phyloP scores from a whole-genome alignment of 2,888 invertebrate genomes.

The Tenthredo livida region DNA sequence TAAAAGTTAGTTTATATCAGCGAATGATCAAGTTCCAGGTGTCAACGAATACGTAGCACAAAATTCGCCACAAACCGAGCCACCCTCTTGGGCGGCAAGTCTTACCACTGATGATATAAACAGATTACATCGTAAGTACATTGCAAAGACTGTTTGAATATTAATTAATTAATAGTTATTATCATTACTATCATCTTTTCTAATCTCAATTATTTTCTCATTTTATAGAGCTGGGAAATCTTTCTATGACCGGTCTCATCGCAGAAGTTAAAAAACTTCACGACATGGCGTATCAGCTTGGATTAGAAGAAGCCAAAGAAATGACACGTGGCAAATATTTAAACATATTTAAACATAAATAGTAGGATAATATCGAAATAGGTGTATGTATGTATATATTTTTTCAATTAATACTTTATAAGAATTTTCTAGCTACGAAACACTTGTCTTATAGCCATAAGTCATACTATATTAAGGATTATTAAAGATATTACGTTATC shows the following conservation, averaged over 20 bases:
- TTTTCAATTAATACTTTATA: conserved; percentile 38
- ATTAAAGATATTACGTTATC: background rate
- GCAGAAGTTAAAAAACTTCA: conserved; percentile 96
- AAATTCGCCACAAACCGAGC: conserved; percentile 82
- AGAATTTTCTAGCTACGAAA: background rate
- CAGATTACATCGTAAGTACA: conserved; percentile 88
- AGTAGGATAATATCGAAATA: conserved; percentile 42
- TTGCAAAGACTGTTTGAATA: background rate
- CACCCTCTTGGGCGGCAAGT: conserved; percentile 85
- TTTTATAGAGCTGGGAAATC: conserved; percentile 83
- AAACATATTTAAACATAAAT: conserved; percentile 85
- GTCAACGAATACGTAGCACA: conserved; percentile 90
- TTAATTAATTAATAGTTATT: background rate
- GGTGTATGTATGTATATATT: conserved; percentile 49
- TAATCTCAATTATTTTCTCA: background rate
- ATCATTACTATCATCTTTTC: background rate
- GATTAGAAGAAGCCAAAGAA: conserved; percentile 96
- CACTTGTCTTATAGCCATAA: background rate
- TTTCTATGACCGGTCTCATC: conserved; percentile 91
- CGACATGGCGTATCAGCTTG: conserved; percentile 96
- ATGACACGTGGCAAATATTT: conserved; percentile 97
- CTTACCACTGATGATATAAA: conserved; percentile 87
- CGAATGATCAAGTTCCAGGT: conserved; percentile 87
- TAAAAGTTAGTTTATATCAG: conserved; percentile 63
- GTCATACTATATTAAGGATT: background rate